These are phyloP conservation scores for Lycocerus yunnanus DNA, from an alignment of 2,888 invertebrate species.

Conservation along the genomic window DNA sequence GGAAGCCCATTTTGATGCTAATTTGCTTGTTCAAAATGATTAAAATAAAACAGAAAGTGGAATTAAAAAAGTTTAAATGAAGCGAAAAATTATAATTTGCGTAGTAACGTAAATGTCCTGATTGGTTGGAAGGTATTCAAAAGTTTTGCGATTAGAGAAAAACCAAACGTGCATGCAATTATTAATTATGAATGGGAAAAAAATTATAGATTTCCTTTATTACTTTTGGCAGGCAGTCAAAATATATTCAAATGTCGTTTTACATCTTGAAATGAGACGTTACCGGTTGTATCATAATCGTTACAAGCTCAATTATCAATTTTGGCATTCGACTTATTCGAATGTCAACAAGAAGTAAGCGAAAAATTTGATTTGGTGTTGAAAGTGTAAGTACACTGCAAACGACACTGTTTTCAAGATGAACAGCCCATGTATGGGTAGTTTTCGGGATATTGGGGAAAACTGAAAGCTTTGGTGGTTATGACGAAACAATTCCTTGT, in stretches of 20 bases:
- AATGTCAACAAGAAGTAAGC: no score
- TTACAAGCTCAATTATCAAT: neutral
- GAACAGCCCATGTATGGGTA: no score
- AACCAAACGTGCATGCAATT: neutral
- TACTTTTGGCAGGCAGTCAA: slow-evolving; percentile 6
- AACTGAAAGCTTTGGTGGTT: no score
- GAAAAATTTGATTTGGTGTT: no score
- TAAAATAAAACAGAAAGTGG: neutral
- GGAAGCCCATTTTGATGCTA: neutral
- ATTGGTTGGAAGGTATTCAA: neutral
- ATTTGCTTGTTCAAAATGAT: neutral
- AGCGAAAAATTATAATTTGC: neutral
- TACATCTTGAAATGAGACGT: neutral
- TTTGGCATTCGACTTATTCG: neutral
- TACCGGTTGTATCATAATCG: neutral
- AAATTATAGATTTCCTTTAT: neutral
- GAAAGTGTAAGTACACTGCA: no score
- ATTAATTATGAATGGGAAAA: neutral
- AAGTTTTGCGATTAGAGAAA: neutral
- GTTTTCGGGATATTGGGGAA: no score
- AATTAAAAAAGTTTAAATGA: neutral
- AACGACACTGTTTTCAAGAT: no score
- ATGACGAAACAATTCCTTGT: no score
- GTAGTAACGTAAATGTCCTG: neutral
- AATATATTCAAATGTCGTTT: neutral